Evolutionary conservation across 2,797 vertebrate genomes (phyloP).

Genomic region (Chelonia mydas): DNA sequence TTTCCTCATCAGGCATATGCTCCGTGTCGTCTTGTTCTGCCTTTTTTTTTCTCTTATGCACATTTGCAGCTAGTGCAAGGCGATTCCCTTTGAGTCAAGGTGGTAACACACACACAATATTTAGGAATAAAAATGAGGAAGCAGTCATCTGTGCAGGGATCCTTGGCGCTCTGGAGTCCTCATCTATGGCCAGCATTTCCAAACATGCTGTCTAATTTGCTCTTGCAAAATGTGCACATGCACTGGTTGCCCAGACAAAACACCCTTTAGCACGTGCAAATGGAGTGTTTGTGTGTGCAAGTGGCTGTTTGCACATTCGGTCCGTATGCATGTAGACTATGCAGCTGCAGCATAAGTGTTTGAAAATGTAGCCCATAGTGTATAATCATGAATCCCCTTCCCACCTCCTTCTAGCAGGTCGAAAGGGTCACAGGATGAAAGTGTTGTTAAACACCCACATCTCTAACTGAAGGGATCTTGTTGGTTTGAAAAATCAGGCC

Average conservation of each 20-base stretch:
- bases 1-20: rapidly evolving
- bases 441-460: background rate
- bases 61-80: background rate
- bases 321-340: background rate
- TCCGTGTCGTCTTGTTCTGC: no score
- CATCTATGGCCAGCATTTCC: background rate
- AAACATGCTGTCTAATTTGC: background rate
- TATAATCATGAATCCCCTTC: conserved; percentile 13
- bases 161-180: background rate
- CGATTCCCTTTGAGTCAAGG: background rate
- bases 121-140: background rate
- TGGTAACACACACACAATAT: background rate
- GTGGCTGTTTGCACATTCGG: background rate
- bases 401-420: background rate
- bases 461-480: background rate
- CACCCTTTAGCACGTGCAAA: background rate
- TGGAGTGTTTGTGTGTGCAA: background rate
- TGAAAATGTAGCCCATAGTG: background rate
- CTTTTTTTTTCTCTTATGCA: background rate
- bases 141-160: background rate
- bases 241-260: background rate
- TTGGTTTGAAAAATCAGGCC: background rate
- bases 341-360: background rate
- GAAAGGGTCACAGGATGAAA: background rate
- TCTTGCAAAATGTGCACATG: background rate